Evolutionary conservation across 2,113 vertebrate species (phyloP).

Genomic region (Poeciliopsis retropinna): DNA sequence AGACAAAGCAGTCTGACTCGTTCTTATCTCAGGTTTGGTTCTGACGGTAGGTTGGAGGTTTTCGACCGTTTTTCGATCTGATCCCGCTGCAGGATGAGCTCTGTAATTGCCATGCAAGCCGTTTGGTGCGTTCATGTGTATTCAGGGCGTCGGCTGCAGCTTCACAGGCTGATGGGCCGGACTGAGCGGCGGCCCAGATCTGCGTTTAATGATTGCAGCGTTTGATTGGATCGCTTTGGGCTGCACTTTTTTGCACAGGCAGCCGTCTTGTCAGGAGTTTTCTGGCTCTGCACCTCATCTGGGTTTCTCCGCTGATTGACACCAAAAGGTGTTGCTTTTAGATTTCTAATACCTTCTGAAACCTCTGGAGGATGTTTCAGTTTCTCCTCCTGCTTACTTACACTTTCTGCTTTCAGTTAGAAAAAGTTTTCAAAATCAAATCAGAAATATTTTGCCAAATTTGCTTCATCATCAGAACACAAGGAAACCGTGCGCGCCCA

Average conservation of each 20-base stretch:
- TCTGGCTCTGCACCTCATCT: constrained; percentile 57
- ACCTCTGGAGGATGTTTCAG: constrained; percentile 47
- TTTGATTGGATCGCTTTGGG: constrained; percentile 72
- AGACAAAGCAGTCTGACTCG: no score
- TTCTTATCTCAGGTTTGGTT: background rate
- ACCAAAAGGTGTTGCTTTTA: constrained; percentile 75
- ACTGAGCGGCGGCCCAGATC: constrained; percentile 32
- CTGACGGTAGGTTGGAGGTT: background rate
- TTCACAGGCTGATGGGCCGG: constrained; percentile 30
- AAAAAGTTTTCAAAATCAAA: constrained; percentile 55
- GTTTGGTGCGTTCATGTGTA: constrained; percentile 26
- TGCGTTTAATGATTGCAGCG: constrained; percentile 65
- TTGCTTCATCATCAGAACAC: constrained; percentile 59
- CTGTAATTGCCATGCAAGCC: constrained; percentile 36
- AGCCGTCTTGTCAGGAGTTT: constrained; percentile 56
- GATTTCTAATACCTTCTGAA: constrained; percentile 69
- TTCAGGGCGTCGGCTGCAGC: constrained; percentile 40
- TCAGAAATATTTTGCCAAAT: constrained; percentile 54
- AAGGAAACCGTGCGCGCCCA: constrained; percentile 33
- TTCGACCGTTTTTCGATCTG: constrained; percentile 25
- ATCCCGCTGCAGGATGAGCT: constrained; percentile 43
- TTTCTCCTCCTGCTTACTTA: constrained; percentile 10
- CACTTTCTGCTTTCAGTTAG: constrained; percentile 39
- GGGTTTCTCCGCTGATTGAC: constrained; percentile 75
- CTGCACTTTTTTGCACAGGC: constrained; percentile 56